Conservation (phyloP, 2,113 vertebrate species). For the Rhinoderma darwinii region DNA sequence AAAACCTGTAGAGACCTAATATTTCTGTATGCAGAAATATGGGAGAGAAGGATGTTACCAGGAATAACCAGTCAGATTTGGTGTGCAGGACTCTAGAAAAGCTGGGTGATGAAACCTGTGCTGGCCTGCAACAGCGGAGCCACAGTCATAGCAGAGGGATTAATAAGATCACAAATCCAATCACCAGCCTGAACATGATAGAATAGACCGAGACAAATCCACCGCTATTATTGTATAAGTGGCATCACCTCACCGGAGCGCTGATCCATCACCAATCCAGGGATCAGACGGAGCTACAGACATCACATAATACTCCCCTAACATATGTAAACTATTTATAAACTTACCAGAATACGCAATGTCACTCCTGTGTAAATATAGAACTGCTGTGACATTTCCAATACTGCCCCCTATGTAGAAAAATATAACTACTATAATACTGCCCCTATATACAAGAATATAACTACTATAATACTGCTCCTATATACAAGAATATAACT, state of each 20-base stretch:
- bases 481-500: conserved; percentile 6
- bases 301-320: background rate
- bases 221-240: background rate
- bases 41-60: too few relatives aligned
- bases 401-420: background rate
- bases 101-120: background rate
- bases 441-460: background rate
- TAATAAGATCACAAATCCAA: background rate
- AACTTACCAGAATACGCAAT: too few relatives aligned
- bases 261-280: background rate
- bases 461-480: conserved; percentile 2
- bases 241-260: background rate
- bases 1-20: too few relatives aligned
- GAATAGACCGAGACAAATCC: background rate
- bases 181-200: background rate
- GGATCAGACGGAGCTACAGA: background rate
- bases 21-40: too few relatives aligned
- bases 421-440: background rate
- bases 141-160: background rate
- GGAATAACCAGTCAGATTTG: too few relatives aligned
- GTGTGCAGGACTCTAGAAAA: too few relatives aligned
- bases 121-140: background rate
- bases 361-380: background rate
- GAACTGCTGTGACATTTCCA: background rate
- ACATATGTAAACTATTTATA: background rate